Conservation (phyloP, 2,797 vertebrate genomes). For the Dicrostonyx torquatus region DNA sequence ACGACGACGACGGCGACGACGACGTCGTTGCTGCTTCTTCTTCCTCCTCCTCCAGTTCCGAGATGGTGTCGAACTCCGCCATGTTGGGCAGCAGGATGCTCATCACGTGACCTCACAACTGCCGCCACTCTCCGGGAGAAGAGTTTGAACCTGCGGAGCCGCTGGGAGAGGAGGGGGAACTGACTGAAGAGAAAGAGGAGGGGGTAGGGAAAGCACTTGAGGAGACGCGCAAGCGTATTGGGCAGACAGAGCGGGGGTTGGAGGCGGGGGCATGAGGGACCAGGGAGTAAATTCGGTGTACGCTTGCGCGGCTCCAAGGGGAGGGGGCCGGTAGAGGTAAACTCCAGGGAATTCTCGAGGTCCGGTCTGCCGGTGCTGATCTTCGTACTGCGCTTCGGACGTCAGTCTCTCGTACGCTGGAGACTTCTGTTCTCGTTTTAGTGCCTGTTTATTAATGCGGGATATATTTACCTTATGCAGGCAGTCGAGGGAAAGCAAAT, state of each 20-base stretch:
- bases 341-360: conserved; percentile 32
- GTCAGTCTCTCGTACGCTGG: neutral
- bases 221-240: conserved; percentile 68
- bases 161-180: conserved; percentile 57
- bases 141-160: conserved; percentile 63
- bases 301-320: conserved; percentile 74
- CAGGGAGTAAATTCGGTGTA: conserved; percentile 56
- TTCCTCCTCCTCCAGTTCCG: conserved; percentile 96
- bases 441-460: conserved; percentile 33
- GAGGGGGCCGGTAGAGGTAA: conserved; percentile 51
- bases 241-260: neutral
- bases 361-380: conserved; percentile 10
- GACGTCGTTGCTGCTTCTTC: conserved; percentile 68
- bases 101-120: conserved; percentile 90
- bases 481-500: neutral
- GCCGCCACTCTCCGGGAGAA: conserved; percentile 47
- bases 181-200: conserved; percentile 1
- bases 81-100: conserved; percentile 97
- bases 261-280: conserved; percentile 44
- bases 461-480: neutral
- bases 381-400: neutral
- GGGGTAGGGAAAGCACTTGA: conserved; percentile 27
- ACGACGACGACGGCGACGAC: conserved; percentile 68
- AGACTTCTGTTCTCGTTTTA: neutral
- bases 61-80: conserved; percentile 99